Percentiles rank a stretch among this genome's conserved stretches.
Evolutionary conservation across 1,140 invertebrate genomes (phyloP).

Genomic region (Pogonomyrmex californicus): DNA sequence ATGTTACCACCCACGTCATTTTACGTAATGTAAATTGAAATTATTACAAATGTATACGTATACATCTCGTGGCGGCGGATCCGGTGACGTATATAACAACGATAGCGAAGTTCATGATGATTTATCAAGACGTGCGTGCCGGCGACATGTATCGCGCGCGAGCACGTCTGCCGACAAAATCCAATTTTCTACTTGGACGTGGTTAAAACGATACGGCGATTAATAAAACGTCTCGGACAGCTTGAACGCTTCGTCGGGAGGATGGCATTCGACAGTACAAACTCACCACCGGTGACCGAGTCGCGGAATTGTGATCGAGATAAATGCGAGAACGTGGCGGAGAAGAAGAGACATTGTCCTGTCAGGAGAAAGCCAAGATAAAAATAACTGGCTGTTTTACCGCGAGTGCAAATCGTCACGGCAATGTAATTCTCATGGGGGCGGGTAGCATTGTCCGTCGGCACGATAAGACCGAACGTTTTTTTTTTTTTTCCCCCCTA

Average conservation of each 20-base stretch:
- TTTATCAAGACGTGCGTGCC: slow-evolving; percentile 62
- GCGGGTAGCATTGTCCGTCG: neutral
- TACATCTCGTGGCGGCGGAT: neutral
- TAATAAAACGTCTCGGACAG: slow-evolving; percentile 54
- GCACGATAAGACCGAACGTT: slow-evolving; percentile 7
- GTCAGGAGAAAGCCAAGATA: slow-evolving; percentile 25
- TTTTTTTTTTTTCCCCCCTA: no score
- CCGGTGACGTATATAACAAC: slow-evolving; percentile 48
- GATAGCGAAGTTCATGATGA: slow-evolving; percentile 54
- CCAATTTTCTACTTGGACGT: slow-evolving; percentile 67
- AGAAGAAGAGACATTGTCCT: slow-evolving; percentile 36
- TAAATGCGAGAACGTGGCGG: slow-evolving; percentile 37
- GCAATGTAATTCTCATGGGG: slow-evolving; percentile 11
- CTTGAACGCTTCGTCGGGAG: slow-evolving; percentile 39
- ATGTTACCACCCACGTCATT: neutral
- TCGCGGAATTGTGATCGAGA: slow-evolving; percentile 46
- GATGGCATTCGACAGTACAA: slow-evolving; percentile 56
- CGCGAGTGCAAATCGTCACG: slow-evolving; percentile 16
- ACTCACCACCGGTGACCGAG: slow-evolving; percentile 19
- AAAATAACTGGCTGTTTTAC: slow-evolving; percentile 19
- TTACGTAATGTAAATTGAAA: slow-evolving; percentile 45
- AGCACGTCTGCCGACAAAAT: slow-evolving; percentile 30
- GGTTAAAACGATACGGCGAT: slow-evolving; percentile 67
- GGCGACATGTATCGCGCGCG: slow-evolving; percentile 42
- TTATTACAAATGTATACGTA: slow-evolving; percentile 52